Percentiles rank a stretch among this genome's conserved stretches.
Conservation (phyloP, 2,888 invertebrate genomes). For the Zeuzera pyrina region DNA sequence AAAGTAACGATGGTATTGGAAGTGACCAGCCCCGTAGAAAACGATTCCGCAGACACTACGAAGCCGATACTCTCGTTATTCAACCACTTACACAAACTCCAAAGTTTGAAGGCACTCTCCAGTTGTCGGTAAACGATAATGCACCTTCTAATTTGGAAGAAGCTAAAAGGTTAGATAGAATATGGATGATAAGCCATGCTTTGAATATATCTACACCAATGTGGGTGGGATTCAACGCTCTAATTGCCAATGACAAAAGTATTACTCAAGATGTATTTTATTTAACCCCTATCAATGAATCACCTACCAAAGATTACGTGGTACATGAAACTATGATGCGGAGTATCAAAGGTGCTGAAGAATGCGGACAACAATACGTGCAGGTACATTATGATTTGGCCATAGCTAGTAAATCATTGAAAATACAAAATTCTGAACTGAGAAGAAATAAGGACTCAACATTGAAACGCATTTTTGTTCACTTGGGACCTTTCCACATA, state of each 20-base stretch:
- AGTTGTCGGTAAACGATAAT: no score
- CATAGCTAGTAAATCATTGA: slow-evolving; percentile 17
- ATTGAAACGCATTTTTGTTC: slow-evolving; percentile 26
- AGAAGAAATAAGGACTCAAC: no score
- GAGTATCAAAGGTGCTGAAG: slow-evolving; percentile 19
- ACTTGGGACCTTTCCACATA: slow-evolving; percentile 24
- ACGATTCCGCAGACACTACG: no score
- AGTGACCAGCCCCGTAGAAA: no score
- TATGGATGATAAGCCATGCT: slow-evolving; percentile 15
- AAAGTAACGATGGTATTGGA: no score
- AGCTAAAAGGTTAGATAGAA: slow-evolving; percentile 11
- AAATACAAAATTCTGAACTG: slow-evolving; percentile 19
- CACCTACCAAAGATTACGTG: slow-evolving; percentile 23
- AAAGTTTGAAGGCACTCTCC: no score
- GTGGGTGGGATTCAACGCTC: slow-evolving; percentile 27
- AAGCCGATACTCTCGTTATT: no score
- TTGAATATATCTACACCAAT: slow-evolving; percentile 15
- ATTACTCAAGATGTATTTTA: slow-evolving; percentile 23
- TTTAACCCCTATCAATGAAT: slow-evolving; percentile 26
- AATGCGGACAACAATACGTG: slow-evolving; percentile 19
- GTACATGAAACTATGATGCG: slow-evolving; percentile 23
- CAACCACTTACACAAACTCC: no score
- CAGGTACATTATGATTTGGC: slow-evolving; percentile 26
- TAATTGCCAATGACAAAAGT: slow-evolving; percentile 18
- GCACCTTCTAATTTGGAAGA: no score